A percentile compares a stretch with the other conserved stretches of the same genome.
Conservation (phyloP, 2,113 vertebrate species). For the Halichoerus grypus region DNA sequence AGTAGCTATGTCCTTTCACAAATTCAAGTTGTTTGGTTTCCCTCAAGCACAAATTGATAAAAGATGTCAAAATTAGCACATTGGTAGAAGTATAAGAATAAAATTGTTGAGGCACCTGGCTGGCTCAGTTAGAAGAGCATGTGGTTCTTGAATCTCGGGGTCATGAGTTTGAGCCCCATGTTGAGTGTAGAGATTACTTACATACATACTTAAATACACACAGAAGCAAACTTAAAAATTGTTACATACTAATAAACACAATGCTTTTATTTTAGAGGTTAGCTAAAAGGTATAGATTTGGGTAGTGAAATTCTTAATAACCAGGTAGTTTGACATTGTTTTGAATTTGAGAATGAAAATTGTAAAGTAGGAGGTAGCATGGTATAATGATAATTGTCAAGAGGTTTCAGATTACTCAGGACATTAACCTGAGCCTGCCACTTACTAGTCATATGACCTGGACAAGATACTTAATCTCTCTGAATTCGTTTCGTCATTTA, state of each 20-base stretch:
- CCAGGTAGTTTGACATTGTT: background rate
- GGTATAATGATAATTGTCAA: background rate
- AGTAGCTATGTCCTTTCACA: background rate
- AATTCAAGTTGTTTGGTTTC: slow-evolving; percentile 13
- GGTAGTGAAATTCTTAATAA: slow-evolving; percentile 37
- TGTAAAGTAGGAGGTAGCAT: background rate
- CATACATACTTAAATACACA: background rate
- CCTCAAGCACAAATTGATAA: background rate
- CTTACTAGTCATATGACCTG: background rate
- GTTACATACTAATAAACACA: background rate
- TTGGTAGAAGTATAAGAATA: background rate
- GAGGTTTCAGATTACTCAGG: background rate
- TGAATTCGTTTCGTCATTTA: background rate
- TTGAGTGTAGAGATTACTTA: background rate
- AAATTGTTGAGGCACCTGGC: background rate
- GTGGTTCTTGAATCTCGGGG: background rate
- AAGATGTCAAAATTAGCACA: background rate
- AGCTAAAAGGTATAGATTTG: background rate
- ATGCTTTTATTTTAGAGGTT: slow-evolving; percentile 22
- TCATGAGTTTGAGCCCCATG: background rate
- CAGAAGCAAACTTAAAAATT: background rate
- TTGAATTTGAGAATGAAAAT: background rate
- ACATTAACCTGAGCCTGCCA: background rate
- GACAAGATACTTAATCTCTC: background rate
- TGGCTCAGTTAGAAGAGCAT: background rate